A percentile compares a stretch with the other conserved stretches of the same genome.
Evolutionary conservation across 2,888 invertebrate genomes (phyloP).

Genomic region (Thymelicus lineola): DNA sequence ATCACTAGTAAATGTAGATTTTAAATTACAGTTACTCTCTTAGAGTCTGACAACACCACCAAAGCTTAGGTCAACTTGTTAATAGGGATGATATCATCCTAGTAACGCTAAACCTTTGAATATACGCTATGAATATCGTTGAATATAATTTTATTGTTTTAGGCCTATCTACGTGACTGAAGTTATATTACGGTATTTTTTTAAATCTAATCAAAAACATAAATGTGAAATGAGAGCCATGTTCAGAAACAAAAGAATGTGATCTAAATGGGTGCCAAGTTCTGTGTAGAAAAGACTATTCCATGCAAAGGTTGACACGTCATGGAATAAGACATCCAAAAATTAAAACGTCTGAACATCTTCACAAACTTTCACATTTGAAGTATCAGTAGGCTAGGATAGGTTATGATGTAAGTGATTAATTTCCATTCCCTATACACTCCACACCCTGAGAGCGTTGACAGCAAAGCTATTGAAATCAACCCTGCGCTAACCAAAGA

Average conservation of each 20-base stretch:
- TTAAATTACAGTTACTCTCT: not conserved
- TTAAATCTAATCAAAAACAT: no score
- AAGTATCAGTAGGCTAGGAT: no score
- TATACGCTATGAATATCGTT: slow-evolving; percentile 17
- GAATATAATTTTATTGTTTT: slow-evolving; percentile 5
- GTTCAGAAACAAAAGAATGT: no score
- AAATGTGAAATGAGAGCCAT: no score
- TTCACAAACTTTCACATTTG: no score
- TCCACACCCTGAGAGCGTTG: slow-evolving; percentile 4
- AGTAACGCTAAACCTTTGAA: slow-evolving; percentile 6
- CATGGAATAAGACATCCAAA: no score
- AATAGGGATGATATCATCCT: not conserved
- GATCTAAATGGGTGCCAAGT: no score
- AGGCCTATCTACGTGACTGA: not conserved
- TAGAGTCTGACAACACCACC: not conserved
- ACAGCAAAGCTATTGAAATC: slow-evolving; percentile 16
- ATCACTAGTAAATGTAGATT: no score
- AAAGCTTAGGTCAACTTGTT: not conserved
- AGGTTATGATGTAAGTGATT: not conserved
- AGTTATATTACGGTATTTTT: no score
- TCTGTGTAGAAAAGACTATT: no score
- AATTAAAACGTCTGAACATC: no score
- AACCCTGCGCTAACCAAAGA: slow-evolving; percentile 8
- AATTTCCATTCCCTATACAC: not conserved
- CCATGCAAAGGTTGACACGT: no score